Percentiles rank a stretch among this genome's conserved stretches.
phyloP scores from a whole-genome alignment of 2,113 vertebrate genomes.

The Paradisaea rubra region DNA sequence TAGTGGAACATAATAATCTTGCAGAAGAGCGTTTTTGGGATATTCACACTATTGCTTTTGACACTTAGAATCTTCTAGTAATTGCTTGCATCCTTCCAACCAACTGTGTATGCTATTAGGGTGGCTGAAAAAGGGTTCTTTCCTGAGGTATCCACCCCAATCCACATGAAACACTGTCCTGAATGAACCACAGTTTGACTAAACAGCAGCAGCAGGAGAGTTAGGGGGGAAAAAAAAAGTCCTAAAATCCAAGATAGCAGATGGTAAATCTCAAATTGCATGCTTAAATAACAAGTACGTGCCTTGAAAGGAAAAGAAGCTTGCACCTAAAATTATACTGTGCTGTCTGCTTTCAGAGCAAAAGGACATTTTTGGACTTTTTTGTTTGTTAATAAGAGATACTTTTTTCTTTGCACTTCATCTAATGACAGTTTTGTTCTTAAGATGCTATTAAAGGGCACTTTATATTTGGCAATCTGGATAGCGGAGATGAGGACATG shows the following conservation, averaged over 20 bases:
- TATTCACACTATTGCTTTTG: neutral
- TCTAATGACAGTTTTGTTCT: constrained; percentile 51
- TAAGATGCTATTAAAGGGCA: constrained; percentile 30
- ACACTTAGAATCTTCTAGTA: neutral
- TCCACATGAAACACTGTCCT: neutral
- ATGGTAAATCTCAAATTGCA: constrained; percentile 44
- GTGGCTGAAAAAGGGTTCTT: neutral
- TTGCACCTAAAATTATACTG: constrained; percentile 48
- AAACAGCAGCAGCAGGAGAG: neutral
- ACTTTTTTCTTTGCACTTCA: constrained; percentile 5
- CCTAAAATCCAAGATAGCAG: constrained; percentile 42
- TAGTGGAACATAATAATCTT: neutral
- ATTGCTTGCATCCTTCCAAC: neutral
- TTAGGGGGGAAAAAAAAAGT: neutral
- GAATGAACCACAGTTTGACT: neutral
- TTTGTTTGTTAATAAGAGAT: neutral
- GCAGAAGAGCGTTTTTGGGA: neutral
- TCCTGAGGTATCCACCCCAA: neutral
- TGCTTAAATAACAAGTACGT: constrained; percentile 55
- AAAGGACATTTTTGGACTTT: constrained; percentile 20
- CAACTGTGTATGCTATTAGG: neutral
- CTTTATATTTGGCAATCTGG: constrained; percentile 44
- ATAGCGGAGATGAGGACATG: constrained; percentile 5
- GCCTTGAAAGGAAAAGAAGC: constrained; percentile 31
- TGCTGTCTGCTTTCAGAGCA: constrained; percentile 26